Evolutionary conservation across 2,113 vertebrate species (phyloP), one percentile per base, ranked within the genome.

Genomic region (Calonectris borealis): DNA sequence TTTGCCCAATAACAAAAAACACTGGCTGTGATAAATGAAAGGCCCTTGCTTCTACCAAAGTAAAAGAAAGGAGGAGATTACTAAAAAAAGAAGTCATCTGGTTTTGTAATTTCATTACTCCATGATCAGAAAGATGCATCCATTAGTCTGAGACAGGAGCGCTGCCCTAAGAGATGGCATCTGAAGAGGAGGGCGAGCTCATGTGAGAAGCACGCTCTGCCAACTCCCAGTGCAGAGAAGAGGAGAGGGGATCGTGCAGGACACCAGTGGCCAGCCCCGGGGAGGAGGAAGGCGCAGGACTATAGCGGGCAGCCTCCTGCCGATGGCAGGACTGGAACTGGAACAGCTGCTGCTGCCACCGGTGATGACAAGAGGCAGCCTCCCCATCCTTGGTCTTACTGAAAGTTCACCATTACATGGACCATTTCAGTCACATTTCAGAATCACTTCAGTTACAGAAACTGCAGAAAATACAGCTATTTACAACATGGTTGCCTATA

Each of bases 201-300:
- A 46, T 1, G 0, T 5, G 16, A 51, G 40, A 83, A 62, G 44
- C 19, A 26, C 0, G 3, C 10, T 79, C 51, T 66, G 48, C 34
- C 52, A 44, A 3, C 16, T 22, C 10, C 51, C 46, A 16, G 25
- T 1, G 5, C 13, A 54, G 36, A 18, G 49, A 42, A 58, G 16
- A 61, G 27, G 5, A 57, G 29, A 66, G 44, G 25, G 2, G 4
- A 48, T 29, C 2, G 1, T 2, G 9, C 14, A 26, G 32, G 5
- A 3, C 20, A 76, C 7, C 26, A 32, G 31, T 1, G 4, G 4
- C 1, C 58, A 57, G 17, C 1, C 19, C 7, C 4, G 1, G 12
- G 38, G 21, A 57, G 4, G 1, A 0, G 0, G 27, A 52, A 32
- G 21, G 8, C 3, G 4, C 0, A 5, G 48, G 48, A 51, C 38